phyloP scores from a whole-genome alignment of 2,888 invertebrate species.

The Drosophila nr. perissopoda region DNA sequence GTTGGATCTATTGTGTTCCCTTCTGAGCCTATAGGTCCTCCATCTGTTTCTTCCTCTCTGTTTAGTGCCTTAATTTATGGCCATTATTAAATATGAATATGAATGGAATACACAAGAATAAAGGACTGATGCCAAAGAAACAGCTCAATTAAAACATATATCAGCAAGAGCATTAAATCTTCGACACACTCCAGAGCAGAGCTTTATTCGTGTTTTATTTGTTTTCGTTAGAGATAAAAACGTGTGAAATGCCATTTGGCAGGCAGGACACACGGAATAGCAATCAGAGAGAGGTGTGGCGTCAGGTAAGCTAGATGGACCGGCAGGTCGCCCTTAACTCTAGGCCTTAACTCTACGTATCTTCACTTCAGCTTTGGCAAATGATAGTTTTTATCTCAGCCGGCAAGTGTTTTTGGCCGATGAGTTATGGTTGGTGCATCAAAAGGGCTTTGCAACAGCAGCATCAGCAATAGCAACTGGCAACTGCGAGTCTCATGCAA shows the following conservation, averaged over 20 bases:
- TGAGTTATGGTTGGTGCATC: constrained; percentile 79
- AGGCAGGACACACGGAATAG: constrained; percentile 40
- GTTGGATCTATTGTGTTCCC: not conserved
- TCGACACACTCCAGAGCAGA: constrained; percentile 17
- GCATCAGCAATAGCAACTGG: constrained; percentile 18
- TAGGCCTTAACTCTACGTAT: constrained; percentile 43
- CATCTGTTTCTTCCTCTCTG: not conserved
- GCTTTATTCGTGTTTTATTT: constrained; percentile 23
- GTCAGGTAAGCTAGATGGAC: constrained; percentile 12
- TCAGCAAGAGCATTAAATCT: constrained; percentile 23
- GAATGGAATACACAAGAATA: not conserved
- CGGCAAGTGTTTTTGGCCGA: constrained; percentile 71
- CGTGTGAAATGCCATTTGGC: constrained; percentile 79
- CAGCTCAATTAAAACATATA: not conserved
- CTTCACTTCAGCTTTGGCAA: constrained; percentile 77
- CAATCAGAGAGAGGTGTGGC: not conserved
- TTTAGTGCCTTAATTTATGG: not conserved
- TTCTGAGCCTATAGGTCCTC: not conserved
- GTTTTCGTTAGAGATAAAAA: constrained; percentile 66
- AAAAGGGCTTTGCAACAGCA: constrained; percentile 63
- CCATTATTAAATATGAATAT: not conserved
- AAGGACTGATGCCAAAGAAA: not conserved
- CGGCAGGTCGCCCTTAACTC: constrained; percentile 19
- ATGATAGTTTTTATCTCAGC: constrained; percentile 78
- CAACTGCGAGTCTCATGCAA: constrained; percentile 20